These are phyloP conservation scores for Garrulus glandarius DNA, from an alignment of 2,797 vertebrate genomes.

Conservation along the genomic window DNA sequence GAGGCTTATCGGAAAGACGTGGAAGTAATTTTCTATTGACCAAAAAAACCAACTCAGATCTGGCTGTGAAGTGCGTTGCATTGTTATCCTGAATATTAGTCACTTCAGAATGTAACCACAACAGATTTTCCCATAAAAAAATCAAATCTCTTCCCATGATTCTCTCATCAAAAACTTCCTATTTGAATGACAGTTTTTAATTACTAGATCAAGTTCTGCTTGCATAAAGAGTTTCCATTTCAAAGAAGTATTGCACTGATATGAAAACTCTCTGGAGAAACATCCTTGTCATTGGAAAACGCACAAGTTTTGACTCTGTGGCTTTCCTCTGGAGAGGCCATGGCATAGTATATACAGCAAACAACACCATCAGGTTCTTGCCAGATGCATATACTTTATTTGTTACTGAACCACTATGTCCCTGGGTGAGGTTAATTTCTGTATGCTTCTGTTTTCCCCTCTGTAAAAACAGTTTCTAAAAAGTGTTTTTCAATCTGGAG, in stretches of 20 bases:
- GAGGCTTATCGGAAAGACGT: not conserved
- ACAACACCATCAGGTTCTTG: not conserved
- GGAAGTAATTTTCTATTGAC: constrained; percentile 10
- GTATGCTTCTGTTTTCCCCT: not conserved
- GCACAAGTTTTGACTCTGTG: not conserved
- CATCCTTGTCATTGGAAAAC: constrained; percentile 7
- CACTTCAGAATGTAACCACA: constrained; percentile 42
- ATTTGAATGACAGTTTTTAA: constrained; percentile 60
- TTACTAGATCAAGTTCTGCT: constrained; percentile 51
- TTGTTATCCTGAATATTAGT: constrained; percentile 23
- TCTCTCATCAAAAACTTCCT: constrained; percentile 39
- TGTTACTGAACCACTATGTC: not conserved
- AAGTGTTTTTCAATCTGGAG: not conserved
- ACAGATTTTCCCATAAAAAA: constrained; percentile 59
- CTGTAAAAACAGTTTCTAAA: not conserved
- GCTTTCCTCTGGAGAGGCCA: not conserved
- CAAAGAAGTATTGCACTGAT: constrained; percentile 37
- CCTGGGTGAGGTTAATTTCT: not conserved
- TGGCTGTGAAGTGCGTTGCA: constrained; percentile 11
- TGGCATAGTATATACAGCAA: not conserved
- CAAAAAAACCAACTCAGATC: not conserved
- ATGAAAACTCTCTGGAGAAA: constrained; percentile 32
- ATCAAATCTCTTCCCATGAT: constrained; percentile 46
- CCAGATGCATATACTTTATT: not conserved
- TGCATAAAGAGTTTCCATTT: constrained; percentile 56